Conservation (phyloP, 2,113 vertebrate genomes). For the Chrysochloris asiatica region DNA sequence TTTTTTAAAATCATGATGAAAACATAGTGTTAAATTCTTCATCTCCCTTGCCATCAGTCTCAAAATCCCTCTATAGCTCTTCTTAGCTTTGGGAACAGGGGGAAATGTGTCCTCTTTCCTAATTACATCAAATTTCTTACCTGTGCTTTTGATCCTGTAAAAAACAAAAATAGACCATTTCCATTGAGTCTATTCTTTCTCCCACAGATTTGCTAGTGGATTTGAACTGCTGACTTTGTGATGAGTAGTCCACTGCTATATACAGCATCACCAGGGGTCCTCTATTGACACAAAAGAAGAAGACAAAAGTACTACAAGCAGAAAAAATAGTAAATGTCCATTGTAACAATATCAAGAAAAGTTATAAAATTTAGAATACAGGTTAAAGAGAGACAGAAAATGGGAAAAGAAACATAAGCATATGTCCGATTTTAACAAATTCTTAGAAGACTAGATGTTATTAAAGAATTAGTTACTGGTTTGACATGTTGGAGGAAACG, state of each 20-base stretch:
- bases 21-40: neutral
- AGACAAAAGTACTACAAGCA: neutral
- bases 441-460: conserved; percentile 32
- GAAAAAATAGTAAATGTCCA: conserved; percentile 27
- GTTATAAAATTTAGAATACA: neutral
- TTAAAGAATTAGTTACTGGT: conserved; percentile 7
- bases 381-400: conserved; percentile 8
- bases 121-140: conserved; percentile 54
- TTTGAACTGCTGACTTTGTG: too few relatives aligned
- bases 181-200: too few relatives aligned
- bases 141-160: conserved; percentile 37
- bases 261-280: neutral
- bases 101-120: neutral
- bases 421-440: neutral
- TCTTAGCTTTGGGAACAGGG: conserved; percentile 26
- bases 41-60: conserved; percentile 18
- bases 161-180: too few relatives aligned
- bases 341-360: conserved; percentile 43
- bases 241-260: too few relatives aligned
- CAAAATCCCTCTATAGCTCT: neutral
- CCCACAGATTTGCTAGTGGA: too few relatives aligned
- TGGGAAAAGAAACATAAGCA: neutral
- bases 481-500: neutral
- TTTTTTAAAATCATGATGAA: neutral
- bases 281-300: conserved; percentile 32